Evolutionary conservation across 2,113 vertebrate genomes (phyloP), one percentile per base, ranked within the genome.

Genomic region (Zapornia atra): DNA sequence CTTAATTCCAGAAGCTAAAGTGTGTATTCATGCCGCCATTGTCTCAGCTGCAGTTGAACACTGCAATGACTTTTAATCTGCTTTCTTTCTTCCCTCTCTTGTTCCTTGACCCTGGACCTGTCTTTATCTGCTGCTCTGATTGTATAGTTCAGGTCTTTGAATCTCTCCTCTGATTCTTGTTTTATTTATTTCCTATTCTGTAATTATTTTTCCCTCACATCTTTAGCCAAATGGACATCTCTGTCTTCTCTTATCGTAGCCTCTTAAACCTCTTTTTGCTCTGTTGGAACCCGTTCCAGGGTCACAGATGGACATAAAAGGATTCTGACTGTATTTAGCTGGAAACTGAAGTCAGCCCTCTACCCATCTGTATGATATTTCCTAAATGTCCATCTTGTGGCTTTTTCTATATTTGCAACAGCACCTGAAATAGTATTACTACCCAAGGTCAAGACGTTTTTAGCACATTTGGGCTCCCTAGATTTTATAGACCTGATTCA

Each of bases 41-140:
- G 77, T 96, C 70, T 92, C 81, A 87, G 84, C 77, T 92, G 84
- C 89, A 87, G 48, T 36, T 91, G 86, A 92, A 76, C 65, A 82
- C 81, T 82, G 77, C 77, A 87, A 26, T 89, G 73, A 82, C 93
- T 94, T 96, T 91, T 92, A 95, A 85, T 94, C 53, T 71, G 65
- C 31, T 89, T 85, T 6, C 69, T 89, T 96, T 95, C 65, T 92
- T 89, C 21, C 12, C 21, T 64, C 64, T 73, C 73, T 88, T 86
- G 69, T 94, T 79, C 81, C 73, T 95, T 92, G 77, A 93, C 68
- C 60, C 38, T 50, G 34, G 56, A 57, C n/a, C 73, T 92, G 71
- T 73, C 79, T 90, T 87, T 92, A 59, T 92, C 69, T 87, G 28
- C 57, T 79, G 5, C 42, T 89, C 14, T 84, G 65, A 68, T 90